Evolutionary conservation across 2,797 vertebrate species (phyloP), one percentile per base, ranked within the genome.

Genomic region (Craterocephalus amniculus): DNA sequence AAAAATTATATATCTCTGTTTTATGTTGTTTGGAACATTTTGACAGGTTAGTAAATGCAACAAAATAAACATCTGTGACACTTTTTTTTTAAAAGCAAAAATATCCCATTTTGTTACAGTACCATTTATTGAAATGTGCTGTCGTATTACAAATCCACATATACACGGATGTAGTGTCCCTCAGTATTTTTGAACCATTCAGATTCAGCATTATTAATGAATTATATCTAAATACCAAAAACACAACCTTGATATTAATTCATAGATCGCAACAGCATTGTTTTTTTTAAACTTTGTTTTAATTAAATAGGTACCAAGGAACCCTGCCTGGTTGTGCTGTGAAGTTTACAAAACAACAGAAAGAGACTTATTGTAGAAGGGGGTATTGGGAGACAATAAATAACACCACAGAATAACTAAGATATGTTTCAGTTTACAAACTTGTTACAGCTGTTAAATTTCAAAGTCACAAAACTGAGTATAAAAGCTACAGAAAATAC

Each of bases 381-480:
- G 16, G 40, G 49, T n/a, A n/a, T n/a, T n/a, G 29, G 34, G 22
- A 54, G 10, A 52, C 4, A 58, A 58, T 60, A 55, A 27, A 68
- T 56, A 14, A 56, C 67, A 32, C 24, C 43, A 58, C 48, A 58
- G 7, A 58, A 31, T 31, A 54, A 5, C 55, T 55, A 0, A 31
- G 31, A n/a, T 57, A 45, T 52, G 40, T 64, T 72, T 68, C 68
- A 31, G 63, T 61, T 36, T 56, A 65, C 22, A 67, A 59, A 78
- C 56, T 20, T 56, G 29, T 52, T 52, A 60, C 55, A 74, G 52
- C 56, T 63, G 18, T 63, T 63, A 43, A 48, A 43, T 52, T 14
- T 14, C 48, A 38, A 49, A 54, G 34, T 45, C 57, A 27, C 40
- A 79, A 59, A 56, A 31, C 54, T 54, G 32, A 68, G n/a, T 34